phyloP scores from a whole-genome alignment of 2,113 vertebrate species.

The Myotis davidii region DNA sequence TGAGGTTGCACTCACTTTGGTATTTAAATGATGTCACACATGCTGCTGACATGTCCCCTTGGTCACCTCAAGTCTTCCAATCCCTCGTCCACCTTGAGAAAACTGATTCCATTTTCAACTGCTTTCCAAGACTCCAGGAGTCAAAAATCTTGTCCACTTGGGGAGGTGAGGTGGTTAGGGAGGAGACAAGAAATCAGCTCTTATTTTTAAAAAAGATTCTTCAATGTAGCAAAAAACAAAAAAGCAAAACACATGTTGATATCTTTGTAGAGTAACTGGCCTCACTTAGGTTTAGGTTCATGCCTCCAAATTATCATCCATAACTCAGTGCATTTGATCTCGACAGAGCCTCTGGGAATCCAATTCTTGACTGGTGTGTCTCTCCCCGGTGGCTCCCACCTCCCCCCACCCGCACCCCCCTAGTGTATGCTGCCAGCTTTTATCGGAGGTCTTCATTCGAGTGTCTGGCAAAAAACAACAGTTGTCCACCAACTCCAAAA shows the following conservation, averaged over 20 bases:
- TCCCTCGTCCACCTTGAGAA: background rate
- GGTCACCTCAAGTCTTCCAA: background rate
- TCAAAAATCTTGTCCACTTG: background rate
- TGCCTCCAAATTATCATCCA: background rate
- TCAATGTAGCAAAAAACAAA: background rate
- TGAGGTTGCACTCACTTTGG: background rate
- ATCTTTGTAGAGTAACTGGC: background rate
- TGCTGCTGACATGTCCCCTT: background rate
- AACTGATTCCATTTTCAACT: background rate
- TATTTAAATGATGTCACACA: background rate
- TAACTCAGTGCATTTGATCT: background rate
- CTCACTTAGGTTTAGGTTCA: background rate
- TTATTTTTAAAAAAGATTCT: background rate
- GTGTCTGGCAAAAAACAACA: too few species aligned
- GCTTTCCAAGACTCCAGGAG: background rate
- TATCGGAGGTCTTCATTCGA: background rate
- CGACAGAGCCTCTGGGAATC: background rate
- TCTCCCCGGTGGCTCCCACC: rapidly evolving
- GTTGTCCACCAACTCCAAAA: background rate
- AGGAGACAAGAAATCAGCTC: slow-evolving; percentile 16
- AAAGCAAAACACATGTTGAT: background rate
- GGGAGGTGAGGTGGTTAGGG: background rate
- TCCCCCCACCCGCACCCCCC: rapidly evolving
- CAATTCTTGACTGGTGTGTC: too few species aligned
- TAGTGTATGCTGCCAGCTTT: background rate